A percentile compares a stretch with the other conserved stretches of the same genome.
These are phyloP conservation scores for Diarsia brunnea DNA, from an alignment of 2,888 invertebrate genomes.

Conservation along the genomic window DNA sequence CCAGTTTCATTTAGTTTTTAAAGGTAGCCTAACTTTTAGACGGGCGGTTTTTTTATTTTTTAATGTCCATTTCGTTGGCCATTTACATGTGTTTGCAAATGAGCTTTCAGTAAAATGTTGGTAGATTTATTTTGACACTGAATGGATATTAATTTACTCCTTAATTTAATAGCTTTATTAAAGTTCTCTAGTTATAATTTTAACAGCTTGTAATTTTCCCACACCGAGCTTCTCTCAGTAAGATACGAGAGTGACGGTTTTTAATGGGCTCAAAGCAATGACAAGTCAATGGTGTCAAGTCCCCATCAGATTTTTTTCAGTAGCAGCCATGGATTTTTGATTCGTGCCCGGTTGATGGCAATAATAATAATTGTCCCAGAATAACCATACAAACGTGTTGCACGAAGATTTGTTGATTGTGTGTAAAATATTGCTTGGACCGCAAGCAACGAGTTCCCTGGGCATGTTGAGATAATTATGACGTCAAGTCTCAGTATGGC, in stretches of 20 bases:
- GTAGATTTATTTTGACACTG: conserved; percentile 4
- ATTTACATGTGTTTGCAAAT: conserved; percentile 60
- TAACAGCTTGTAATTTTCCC: not conserved
- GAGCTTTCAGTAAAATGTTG: conserved; percentile 35
- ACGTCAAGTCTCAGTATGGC: too few species aligned
- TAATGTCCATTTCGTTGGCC: conserved; percentile 45
- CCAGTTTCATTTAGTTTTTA: conserved; percentile 73
- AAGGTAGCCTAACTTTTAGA: conserved; percentile 59
- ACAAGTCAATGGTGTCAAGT: too few species aligned
- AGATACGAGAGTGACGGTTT: not conserved
- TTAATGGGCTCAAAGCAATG: not conserved
- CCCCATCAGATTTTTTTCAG: too few species aligned
- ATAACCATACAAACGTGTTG: too few species aligned
- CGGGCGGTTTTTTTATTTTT: conserved; percentile 53
- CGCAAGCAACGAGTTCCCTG: too few species aligned
- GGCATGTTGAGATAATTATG: too few species aligned
- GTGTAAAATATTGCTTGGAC: too few species aligned
- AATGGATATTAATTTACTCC: conserved; percentile 29
- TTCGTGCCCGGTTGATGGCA: too few species aligned
- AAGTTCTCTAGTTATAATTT: not conserved
- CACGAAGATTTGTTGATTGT: too few species aligned
- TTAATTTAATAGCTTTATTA: not conserved
- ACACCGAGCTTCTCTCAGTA: not conserved
- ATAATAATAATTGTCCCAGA: too few species aligned
- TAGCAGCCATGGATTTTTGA: too few species aligned